A percentile compares a stretch with the other conserved stretches of the same genome.
Conservation (phyloP, 1,140 invertebrate species). For the Pogonomyrmex barbatus region DNA sequence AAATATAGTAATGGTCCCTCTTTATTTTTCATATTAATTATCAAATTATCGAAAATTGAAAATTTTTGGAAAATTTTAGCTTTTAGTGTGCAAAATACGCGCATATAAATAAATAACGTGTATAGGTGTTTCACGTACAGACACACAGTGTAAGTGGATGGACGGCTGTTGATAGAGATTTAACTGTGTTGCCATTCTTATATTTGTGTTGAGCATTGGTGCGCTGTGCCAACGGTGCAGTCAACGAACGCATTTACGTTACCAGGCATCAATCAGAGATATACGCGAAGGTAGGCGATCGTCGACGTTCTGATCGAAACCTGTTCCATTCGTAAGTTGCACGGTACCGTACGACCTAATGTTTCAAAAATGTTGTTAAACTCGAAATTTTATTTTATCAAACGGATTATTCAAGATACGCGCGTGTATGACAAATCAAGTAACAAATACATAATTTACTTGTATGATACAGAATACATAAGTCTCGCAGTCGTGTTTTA, state of each 20-base stretch:
- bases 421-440: not conserved
- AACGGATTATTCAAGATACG: not conserved
- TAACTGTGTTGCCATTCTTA: not conserved
- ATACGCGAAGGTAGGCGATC: conserved; percentile 44
- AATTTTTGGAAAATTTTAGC: not conserved
- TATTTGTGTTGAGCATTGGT: not conserved
- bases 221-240: conserved; percentile 65
- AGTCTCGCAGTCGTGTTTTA: not conserved
- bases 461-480: not conserved
- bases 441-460: not conserved
- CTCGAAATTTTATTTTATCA: not conserved
- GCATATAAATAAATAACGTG: not conserved
- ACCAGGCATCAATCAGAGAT: conserved; percentile 52
- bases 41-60: not conserved
- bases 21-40: not conserved
- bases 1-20: not conserved
- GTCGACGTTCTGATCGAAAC: conserved; percentile 28
- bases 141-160: not conserved
- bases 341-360: not conserved
- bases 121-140: not conserved
- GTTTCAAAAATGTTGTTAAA: conserved; percentile 1
- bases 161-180: conserved; percentile 15
- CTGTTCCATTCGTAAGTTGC: conserved; percentile 21
- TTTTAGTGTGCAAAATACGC: not conserved
- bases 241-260: conserved; percentile 75